Evolutionary conservation across 2,797 vertebrate species (phyloP).

Genomic region (Paramormyrops hopkinsi): DNA sequence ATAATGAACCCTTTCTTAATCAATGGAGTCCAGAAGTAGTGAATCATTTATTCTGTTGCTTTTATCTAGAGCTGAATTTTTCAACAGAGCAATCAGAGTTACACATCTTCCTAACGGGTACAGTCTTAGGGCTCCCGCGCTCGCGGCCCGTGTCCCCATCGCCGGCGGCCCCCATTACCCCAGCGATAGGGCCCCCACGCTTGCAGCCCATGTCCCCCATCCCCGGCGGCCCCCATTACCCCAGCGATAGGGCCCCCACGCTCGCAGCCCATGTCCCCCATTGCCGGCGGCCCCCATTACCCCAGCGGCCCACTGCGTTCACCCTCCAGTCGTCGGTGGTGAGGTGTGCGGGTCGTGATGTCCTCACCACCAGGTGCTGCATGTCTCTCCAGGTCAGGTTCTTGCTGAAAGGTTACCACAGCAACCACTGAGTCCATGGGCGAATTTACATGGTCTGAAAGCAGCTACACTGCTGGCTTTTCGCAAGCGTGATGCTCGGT

Average conservation of each 20-base stretch:
- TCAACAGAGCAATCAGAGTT: not conserved
- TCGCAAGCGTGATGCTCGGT: not conserved
- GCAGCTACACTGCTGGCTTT: not conserved
- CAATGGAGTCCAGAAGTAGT: not conserved
- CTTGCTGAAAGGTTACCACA: constrained; percentile 61
- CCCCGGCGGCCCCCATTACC: no score
- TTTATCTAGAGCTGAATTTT: not conserved
- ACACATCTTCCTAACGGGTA: not conserved
- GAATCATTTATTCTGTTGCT: constrained; percentile 9
- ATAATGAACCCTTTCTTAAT: not conserved
- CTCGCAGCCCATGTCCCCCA: not conserved
- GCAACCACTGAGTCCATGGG: not conserved
- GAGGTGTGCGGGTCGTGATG: constrained; percentile 85
- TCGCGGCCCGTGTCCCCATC: no score
- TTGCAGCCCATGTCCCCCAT: no score
- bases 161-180: constrained; percentile 50
- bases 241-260: no score
- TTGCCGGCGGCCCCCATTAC: constrained; percentile 47
- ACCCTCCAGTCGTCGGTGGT: constrained; percentile 87
- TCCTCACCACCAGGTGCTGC: constrained; percentile 96
- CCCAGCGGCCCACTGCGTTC: constrained; percentile 90
- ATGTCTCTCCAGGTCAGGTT: constrained; percentile 98
- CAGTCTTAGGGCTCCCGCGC: no score
- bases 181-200: constrained; percentile 53
- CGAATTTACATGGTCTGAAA: not conserved